These are phyloP conservation scores for Diaperis boleti DNA, from an alignment of 2,888 invertebrate species.

Conservation along the genomic window DNA sequence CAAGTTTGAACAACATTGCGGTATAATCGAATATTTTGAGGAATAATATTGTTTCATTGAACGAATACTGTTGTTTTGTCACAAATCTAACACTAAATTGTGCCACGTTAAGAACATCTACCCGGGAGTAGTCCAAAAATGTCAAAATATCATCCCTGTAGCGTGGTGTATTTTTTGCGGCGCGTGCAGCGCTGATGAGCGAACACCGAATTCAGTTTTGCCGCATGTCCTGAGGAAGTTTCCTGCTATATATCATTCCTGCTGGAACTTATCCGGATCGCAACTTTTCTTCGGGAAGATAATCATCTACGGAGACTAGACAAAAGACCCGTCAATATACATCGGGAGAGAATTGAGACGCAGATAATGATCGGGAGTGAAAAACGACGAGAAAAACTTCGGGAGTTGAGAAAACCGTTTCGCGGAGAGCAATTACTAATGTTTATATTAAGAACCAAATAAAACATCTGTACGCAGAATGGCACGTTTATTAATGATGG, in stretches of 20 bases:
- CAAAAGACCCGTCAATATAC: constrained; percentile 31
- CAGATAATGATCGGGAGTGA: constrained; percentile 29
- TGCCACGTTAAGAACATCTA: too few species aligned
- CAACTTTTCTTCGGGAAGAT: constrained; percentile 38
- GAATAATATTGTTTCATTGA: too few species aligned
- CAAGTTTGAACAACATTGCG: too few species aligned
- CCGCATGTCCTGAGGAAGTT: constrained; percentile 24
- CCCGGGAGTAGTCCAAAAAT: too few species aligned
- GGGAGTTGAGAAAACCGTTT: constrained; percentile 28
- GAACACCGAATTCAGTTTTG: constrained; percentile 26
- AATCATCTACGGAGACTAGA: constrained; percentile 36
- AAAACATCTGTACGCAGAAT: constrained; percentile 48
- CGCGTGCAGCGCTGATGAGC: constrained; percentile 16
- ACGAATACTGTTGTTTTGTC: too few species aligned
- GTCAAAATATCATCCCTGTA: constrained; percentile 18
- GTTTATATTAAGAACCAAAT: constrained; percentile 52
- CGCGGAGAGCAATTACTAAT: constrained; percentile 49
- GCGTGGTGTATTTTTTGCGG: constrained; percentile 23
- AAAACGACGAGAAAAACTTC: constrained; percentile 15
- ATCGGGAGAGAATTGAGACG: constrained; percentile 29
- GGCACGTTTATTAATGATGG: constrained; percentile 48
- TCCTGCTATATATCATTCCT: constrained; percentile 32
- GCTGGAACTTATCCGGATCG: constrained; percentile 31
- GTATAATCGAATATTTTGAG: too few species aligned
- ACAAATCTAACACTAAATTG: too few species aligned